phyloP scores from a whole-genome alignment of 2,113 vertebrate genomes.

The Podarcis raffonei region DNA sequence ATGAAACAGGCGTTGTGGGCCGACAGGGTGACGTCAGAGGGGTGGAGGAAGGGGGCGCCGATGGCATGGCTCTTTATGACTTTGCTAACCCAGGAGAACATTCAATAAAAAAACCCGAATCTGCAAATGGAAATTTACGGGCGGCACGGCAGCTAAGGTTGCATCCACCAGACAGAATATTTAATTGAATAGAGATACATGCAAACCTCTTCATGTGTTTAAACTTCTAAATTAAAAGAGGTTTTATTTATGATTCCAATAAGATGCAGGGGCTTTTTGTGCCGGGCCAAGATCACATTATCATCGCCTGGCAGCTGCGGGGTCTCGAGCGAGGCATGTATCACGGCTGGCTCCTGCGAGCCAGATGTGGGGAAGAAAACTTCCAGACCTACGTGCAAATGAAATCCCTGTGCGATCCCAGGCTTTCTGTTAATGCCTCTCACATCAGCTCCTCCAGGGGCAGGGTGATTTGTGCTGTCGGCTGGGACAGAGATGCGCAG shows the following conservation, averaged over 20 bases:
- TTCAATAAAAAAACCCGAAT: neutral
- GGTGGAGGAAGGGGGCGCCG: neutral
- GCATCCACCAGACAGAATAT: neutral
- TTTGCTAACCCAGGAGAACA: neutral
- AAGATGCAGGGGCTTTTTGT: neutral
- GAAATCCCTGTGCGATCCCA: no score
- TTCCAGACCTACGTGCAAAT: neutral
- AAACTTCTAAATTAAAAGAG: neutral
- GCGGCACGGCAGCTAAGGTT: neutral
- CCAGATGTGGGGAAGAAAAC: conserved; percentile 22
- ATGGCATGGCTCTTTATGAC: conserved; percentile 12
- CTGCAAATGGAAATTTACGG: neutral
- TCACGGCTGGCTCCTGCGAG: conserved; percentile 11
- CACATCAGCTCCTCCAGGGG: neutral
- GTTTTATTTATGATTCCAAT: conserved; percentile 30
- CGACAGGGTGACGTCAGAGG: neutral
- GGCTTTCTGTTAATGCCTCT: neutral
- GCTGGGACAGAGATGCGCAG: neutral
- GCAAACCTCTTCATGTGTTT: neutral
- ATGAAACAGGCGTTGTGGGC: neutral
- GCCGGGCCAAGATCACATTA: neutral
- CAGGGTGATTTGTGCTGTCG: neutral
- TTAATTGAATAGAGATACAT: conserved; percentile 9
- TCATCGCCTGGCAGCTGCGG: conserved; percentile 8
- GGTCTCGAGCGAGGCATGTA: neutral